Evolutionary conservation across 2,888 invertebrate species (phyloP).

Genomic region (Acanthococcus lagerstroemiae): DNA sequence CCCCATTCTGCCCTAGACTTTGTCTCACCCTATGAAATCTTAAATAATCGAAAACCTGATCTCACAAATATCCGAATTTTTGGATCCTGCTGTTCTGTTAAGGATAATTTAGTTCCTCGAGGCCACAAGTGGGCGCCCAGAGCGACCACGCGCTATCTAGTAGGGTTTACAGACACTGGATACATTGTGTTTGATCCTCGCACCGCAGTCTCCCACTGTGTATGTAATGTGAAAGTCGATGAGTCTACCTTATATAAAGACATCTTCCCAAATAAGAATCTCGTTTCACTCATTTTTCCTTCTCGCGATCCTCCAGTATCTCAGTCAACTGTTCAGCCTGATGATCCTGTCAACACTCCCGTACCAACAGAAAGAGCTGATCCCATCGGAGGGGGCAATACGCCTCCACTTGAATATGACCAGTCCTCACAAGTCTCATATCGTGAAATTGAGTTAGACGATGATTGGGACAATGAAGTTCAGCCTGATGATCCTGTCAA

Average conservation of each 20-base stretch:
- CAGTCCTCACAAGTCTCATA: too few species aligned
- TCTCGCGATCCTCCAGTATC: too few species aligned
- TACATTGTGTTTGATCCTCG: background rate
- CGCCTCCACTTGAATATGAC: too few species aligned
- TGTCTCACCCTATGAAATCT: background rate
- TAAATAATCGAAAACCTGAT: background rate
- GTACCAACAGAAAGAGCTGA: too few species aligned
- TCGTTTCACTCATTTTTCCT: too few species aligned
- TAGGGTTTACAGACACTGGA: background rate
- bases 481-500: too few species aligned
- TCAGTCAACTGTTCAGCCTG: too few species aligned
- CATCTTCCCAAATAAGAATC: background rate
- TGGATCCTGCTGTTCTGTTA: background rate
- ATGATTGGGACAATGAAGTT: too few species aligned
- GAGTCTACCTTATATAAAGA: background rate
- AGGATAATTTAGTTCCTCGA: background rate
- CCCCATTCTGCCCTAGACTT: background rate
- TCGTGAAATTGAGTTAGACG: too few species aligned
- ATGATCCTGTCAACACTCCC: too few species aligned
- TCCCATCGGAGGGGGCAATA: too few species aligned
- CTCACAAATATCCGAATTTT: background rate
- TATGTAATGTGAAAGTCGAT: background rate
- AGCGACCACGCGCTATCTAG: background rate
- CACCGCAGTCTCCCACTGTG: background rate
- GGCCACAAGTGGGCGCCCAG: background rate